A percentile compares a stretch with the other conserved stretches of the same genome.
These are phyloP conservation scores for Hedychridium roseum DNA, from an alignment of 2,888 invertebrate species.

Conservation along the genomic window DNA sequence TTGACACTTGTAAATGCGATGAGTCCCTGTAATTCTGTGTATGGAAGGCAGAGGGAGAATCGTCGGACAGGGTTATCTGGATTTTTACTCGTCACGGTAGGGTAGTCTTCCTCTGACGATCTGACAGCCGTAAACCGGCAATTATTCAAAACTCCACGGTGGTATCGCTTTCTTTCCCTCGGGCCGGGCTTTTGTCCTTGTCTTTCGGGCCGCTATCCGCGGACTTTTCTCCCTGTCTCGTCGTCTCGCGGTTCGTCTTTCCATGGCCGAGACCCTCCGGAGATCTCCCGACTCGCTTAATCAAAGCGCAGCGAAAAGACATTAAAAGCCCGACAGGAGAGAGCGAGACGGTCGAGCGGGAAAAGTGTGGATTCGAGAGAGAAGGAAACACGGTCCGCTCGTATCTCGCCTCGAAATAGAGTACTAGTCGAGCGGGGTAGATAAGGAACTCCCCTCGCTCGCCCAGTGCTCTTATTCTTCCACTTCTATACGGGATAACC, in stretches of 20 bases:
- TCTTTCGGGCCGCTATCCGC: constrained; percentile 21
- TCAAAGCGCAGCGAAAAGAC: constrained; percentile 59
- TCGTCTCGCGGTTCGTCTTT: constrained; percentile 10
- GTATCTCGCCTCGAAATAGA: constrained; percentile 59
- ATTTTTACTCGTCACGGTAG: constrained; percentile 33
- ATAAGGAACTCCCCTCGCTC: constrained; percentile 56
- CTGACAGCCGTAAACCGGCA: constrained; percentile 54
- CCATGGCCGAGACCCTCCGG: constrained; percentile 19
- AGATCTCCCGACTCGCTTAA: constrained; percentile 54
- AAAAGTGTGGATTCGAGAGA: constrained; percentile 23
- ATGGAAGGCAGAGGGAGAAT: no score
- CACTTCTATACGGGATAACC: constrained; percentile 32
- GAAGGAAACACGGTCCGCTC: constrained; percentile 30
- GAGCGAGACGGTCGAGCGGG: constrained; percentile 25
- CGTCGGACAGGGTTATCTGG: constrained; percentile 37
- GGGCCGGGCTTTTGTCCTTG: constrained; percentile 19
- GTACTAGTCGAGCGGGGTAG: constrained; percentile 54
- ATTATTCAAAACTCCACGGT: constrained; percentile 54
- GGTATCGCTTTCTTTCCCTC: constrained; percentile 15
- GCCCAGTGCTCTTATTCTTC: constrained; percentile 40
- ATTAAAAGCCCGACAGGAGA: constrained; percentile 54
- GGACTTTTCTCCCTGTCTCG: constrained; percentile 14
- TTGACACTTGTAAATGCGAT: no score
- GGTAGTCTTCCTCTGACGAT: constrained; percentile 49
- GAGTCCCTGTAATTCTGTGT: constrained; percentile 7